Conservation (phyloP, 2,888 invertebrate genomes). For the Hirtodrosophila cameraria region DNA sequence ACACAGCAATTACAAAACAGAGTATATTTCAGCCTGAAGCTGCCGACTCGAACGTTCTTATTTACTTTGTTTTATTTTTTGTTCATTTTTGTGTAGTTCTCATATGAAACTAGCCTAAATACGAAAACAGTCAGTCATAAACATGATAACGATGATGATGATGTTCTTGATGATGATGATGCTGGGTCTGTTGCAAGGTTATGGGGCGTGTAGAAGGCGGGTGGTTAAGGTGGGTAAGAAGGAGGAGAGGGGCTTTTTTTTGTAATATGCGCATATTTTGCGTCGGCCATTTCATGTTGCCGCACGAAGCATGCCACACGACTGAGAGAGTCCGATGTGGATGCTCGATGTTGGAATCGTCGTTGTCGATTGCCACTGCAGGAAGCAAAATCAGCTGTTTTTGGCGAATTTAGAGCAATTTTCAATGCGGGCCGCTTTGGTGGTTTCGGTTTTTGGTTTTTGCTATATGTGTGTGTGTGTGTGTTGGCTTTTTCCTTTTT, state of each 20-base stretch:
- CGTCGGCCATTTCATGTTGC: conserved; percentile 72
- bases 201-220: conserved; percentile 29
- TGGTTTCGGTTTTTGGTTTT: conserved; percentile 53
- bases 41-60: too few relatives aligned
- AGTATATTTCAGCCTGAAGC: too few relatives aligned
- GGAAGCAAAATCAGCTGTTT: conserved; percentile 79
- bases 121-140: conserved; percentile 41
- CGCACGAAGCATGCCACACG: conserved; percentile 75
- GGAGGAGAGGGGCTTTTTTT: conserved; percentile 45
- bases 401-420: conserved; percentile 80
- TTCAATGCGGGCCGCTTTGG: conserved; percentile 71
- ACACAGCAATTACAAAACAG: too few relatives aligned
- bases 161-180: conserved; percentile 11
- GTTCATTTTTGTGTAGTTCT: conserved; percentile 20
- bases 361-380: conserved; percentile 67
- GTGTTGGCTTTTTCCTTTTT: conserved; percentile 19
- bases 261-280: conserved; percentile 75
- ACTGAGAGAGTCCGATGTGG: conserved; percentile 63
- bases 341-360: conserved; percentile 51
- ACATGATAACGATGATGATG: not conserved
- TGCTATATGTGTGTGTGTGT: conserved; percentile 11
- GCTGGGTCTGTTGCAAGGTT: conserved; percentile 48
- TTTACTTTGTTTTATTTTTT: conserved; percentile 8
- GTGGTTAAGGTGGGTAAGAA: conserved; percentile 9
- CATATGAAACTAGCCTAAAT: conserved; percentile 55